Conservation (phyloP, 2,888 invertebrate genomes). For the Cordilura impudica region DNA sequence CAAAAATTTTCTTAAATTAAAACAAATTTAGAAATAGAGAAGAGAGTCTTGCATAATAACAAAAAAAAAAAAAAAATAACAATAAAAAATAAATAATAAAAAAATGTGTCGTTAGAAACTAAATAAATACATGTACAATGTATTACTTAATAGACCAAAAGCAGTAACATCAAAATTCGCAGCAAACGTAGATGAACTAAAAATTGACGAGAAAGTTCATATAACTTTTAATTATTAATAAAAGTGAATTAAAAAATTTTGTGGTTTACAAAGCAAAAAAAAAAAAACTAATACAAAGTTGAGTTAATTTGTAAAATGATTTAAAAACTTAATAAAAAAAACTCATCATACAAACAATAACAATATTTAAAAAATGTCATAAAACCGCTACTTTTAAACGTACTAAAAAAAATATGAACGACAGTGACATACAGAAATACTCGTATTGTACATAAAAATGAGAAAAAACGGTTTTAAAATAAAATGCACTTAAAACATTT, state of each 20-base stretch:
- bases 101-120: not conserved
- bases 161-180: not conserved
- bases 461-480: not conserved
- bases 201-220: slow-evolving; percentile 35
- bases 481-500: slow-evolving; percentile 6
- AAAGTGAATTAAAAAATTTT: slow-evolving; percentile 1
- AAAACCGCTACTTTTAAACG: not conserved
- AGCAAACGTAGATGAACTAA: not conserved
- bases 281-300: not conserved
- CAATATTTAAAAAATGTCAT: not conserved
- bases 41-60: too few species aligned
- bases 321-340: not conserved
- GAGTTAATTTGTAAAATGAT: not conserved
- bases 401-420: slow-evolving; percentile 3
- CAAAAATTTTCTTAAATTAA: too few species aligned
- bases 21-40: too few species aligned
- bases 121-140: not conserved
- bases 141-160: not conserved
- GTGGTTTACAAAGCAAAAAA: too few species aligned
- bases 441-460: not conserved
- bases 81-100: too few species aligned
- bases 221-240: slow-evolving; percentile 30
- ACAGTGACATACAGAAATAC: not conserved
- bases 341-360: not conserved
- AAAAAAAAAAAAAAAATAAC: too few species aligned